Base-by-base conservation (phyloP, 2,113 vertebrate species). In the Rhynchomys soricoides region DNA sequence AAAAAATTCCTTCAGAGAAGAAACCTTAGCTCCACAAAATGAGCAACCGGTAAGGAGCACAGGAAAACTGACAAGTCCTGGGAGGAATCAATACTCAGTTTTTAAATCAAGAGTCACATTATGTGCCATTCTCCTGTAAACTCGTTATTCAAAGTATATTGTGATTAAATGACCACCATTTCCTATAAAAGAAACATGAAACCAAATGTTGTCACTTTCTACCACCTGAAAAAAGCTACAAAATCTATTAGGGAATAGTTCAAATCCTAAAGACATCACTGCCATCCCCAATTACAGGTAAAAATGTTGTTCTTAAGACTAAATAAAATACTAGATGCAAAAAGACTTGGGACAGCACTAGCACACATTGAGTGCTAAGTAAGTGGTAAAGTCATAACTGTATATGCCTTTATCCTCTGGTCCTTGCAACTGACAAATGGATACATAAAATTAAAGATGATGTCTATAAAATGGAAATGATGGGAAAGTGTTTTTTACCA, bases 181-280 rank as follows among this genome's bases (percentile, higher is more conserved):
- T 96, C 55, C 64, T 93, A 17, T 82, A 86, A 74, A 52, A 62
- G 17, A 95, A 93, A 89, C 11, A 94, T 91, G 92, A 86, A 89
- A 78, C 15, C 71, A 89, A 26, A 66, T 66, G 29, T 5, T 66
- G 64, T 66, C 64, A 12, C 64, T 11, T 66, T 66, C 29, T 66
- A 66, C 29, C 64, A 66, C 29, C 5, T 95, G 24, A 93, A 0
- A 40, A 48, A 89, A 81, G 48, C 50, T 73, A 95, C 48, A 75
- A 79, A 91, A 26, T 66, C 26, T 66, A 91, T 70, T 13, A 86
- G 21, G 34, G 50, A 96, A 86, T 34, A 83, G 75, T 70, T 85
- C 57, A 95, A 93, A 95, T 64, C 89, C 89, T 83, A 73, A 0
- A 68, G 7, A 55, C 15, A 62, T 7, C 31, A 45, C 34, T 15